Evolutionary conservation across 1,140 invertebrate genomes (phyloP), one percentile per base, ranked within the genome.

Genomic region (Oncopodura yosiiana): DNA sequence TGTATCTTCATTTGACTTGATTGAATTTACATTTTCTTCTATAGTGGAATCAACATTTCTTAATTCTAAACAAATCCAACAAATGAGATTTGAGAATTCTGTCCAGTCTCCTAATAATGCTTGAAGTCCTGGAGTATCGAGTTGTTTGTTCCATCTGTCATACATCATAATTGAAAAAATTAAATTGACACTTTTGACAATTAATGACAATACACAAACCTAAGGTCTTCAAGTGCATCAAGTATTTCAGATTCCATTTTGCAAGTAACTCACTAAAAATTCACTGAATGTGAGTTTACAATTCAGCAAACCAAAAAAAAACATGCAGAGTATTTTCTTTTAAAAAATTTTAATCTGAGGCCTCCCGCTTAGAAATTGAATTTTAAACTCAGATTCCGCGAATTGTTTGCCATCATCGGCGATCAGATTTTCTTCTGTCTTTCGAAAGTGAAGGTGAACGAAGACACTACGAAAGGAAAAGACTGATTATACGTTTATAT

Each of bases 61-160:
- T 16, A 94, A 68, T 71, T 92, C 81, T 56, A 78, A 76, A 1
- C 82, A 78, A 9, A 93, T 66, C 77, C 83, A 88, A 62, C 79
- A 77, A 1, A 93, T 75, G 1, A 90, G 67, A 57, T 79, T 73
- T 0, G 87, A 87, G 68, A 80, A 87, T 30, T 83, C 78, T 2
- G 14, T 19, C 38, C 51, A 55, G n/a, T 49, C 24, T 16, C 19
- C 24, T 3, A 57, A 3, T 3, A 50, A 5, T 44, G 3, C 12
- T 12, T 44, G 5, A 16, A 57, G 18, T 50, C 29, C n/a, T 24
- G 3, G 11, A 44, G 23, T 14, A 12, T 19, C 27, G 8, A 19
- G 16, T 18, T 11, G 9, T 44, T 24, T 16, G 8, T 23, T 23
- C 18, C 16, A 4, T 9, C 23, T 24, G 24, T 6, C 3, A 8